phyloP scores from a whole-genome alignment of 2,797 vertebrate genomes.

The Catharus ustulatus region DNA sequence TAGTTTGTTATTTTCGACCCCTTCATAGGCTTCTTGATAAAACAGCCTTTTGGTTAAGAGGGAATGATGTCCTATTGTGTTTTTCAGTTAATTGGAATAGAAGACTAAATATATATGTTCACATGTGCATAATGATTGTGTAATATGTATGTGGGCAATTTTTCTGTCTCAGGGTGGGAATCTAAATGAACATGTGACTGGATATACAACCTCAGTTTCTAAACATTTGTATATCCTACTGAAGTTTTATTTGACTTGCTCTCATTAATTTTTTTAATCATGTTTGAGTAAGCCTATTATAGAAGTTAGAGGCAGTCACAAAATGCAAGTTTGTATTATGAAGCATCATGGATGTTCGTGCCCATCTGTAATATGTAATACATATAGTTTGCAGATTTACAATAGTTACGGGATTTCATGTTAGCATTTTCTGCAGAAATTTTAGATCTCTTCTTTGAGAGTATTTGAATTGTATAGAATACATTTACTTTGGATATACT shows the following conservation, averaged over 20 bases:
- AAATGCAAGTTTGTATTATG: neutral
- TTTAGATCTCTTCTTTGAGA: neutral
- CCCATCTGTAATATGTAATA: neutral
- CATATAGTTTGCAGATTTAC: neutral
- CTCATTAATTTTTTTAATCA: neutral
- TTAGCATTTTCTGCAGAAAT: neutral
- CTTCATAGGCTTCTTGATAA: neutral
- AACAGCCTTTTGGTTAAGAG: neutral
- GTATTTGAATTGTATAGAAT: neutral
- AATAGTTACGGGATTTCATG: neutral
- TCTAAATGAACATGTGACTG: neutral
- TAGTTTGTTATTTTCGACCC: conserved; percentile 13
- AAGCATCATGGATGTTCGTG: neutral
- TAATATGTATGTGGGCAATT: neutral
- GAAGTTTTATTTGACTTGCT: neutral
- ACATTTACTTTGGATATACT: neutral
- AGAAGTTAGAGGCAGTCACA: neutral
- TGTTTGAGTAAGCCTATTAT: neutral
- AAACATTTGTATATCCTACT: neutral
- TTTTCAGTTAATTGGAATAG: neutral
- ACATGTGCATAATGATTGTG: neutral
- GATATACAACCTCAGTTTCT: neutral
- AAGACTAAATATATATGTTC: neutral
- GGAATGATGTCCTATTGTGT: neutral
- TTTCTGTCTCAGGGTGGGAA: neutral